Evolutionary conservation across 2,888 invertebrate genomes (phyloP).

Genomic region (Cyclophora punctaria): DNA sequence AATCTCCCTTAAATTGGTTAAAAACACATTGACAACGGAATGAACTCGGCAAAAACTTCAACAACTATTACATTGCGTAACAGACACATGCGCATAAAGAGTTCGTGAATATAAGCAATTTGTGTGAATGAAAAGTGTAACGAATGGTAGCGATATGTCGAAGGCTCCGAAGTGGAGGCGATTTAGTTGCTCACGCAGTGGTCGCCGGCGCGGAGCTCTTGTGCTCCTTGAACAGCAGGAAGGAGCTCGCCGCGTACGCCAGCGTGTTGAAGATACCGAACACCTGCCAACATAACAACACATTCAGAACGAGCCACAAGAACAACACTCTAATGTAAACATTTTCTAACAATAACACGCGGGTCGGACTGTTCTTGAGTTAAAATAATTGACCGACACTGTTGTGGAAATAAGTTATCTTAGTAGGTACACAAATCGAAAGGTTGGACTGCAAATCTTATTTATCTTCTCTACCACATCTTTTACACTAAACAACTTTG

Average conservation of each 20-base stretch:
- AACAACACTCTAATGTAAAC: neutral
- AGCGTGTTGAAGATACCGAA: conserved; percentile 88
- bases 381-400: no score
- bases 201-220: conserved; percentile 54
- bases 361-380: no score
- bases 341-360: neutral
- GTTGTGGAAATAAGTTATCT: no score
- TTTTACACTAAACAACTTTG: no score
- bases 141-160: conserved; percentile 25
- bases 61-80: no score
- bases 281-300: conserved; percentile 69
- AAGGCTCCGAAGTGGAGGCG: conserved; percentile 22
- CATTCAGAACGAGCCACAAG: neutral
- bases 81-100: no score
- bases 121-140: conserved; percentile 28
- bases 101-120: neutral
- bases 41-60: no score
- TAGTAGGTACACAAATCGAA: no score
- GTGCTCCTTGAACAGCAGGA: conserved; percentile 84
- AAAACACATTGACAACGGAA: no score
- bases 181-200: conserved; percentile 26
- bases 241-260: conserved; percentile 85
- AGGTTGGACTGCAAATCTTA: no score
- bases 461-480: no score
- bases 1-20: no score